phyloP scores from a whole-genome alignment of 2,888 invertebrate genomes.

The Sesia apiformis region DNA sequence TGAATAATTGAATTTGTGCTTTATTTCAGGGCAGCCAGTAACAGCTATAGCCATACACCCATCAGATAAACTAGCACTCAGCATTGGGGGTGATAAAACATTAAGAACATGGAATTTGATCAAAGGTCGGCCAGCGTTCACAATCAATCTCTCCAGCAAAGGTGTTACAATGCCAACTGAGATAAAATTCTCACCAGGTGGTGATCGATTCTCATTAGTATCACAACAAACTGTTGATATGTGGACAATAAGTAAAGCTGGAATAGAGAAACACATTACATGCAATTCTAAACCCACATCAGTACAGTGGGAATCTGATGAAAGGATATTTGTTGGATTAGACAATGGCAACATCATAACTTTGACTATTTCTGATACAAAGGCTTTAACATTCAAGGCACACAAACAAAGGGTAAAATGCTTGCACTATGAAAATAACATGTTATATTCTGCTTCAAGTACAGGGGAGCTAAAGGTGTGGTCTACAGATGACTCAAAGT shows the following conservation, averaged over 20 bases:
- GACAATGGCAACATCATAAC: conserved; percentile 82
- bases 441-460: conserved; percentile 83
- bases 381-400: conserved; percentile 62
- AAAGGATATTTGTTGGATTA: conserved; percentile 79
- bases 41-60: conserved; percentile 89
- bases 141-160: conserved; percentile 87
- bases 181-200: conserved; percentile 83
- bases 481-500: conserved; percentile 48
- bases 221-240: conserved; percentile 84
- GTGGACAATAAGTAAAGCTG: conserved; percentile 86
- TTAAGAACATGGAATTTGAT: conserved; percentile 95
- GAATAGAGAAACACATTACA: conserved; percentile 78
- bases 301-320: conserved; percentile 79
- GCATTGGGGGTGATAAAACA: conserved; percentile 88
- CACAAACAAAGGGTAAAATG: conserved; percentile 82
- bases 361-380: conserved; percentile 67
- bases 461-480: conserved; percentile 86
- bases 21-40: conserved; percentile 74
- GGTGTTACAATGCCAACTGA: conserved; percentile 66
- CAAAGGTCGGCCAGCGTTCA: conserved; percentile 92
- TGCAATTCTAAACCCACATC: conserved; percentile 81
- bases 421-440: conserved; percentile 70
- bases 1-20: no score
- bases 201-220: conserved; percentile 83
- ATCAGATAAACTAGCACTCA: conserved; percentile 89